Evolutionary conservation across 1,140 invertebrate genomes (phyloP).

Genomic region (Anoplophora glabripennis): DNA sequence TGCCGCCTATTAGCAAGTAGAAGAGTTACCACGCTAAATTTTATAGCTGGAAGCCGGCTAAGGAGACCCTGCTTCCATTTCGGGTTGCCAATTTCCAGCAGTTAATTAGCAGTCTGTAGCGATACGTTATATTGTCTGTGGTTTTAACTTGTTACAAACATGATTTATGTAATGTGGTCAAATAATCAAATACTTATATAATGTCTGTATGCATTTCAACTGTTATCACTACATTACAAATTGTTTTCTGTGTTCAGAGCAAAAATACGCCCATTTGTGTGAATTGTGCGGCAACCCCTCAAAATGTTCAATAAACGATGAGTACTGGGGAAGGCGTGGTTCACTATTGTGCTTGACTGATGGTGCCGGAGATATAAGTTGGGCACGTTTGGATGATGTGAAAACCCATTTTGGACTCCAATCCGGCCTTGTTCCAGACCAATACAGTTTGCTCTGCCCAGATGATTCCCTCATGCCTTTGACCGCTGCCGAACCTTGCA

Average conservation of each 20-base stretch:
- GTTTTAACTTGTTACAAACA: too few relatives aligned
- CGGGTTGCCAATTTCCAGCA: too few relatives aligned
- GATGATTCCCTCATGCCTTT: constrained; percentile 70
- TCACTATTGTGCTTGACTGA: constrained; percentile 75
- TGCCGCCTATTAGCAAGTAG: too few relatives aligned
- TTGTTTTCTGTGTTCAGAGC: constrained; percentile 54
- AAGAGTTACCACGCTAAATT: too few relatives aligned
- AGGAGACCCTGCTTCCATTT: too few relatives aligned
- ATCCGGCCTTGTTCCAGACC: constrained; percentile 46
- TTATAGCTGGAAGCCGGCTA: too few relatives aligned
- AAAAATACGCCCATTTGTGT: constrained; percentile 68
- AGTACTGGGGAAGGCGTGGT: constrained; percentile 77
- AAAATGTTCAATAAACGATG: constrained; percentile 66
- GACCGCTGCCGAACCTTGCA: constrained; percentile 58
- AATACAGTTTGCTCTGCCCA: constrained; percentile 74
- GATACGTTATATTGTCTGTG: too few relatives aligned
- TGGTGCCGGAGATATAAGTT: constrained; percentile 74
- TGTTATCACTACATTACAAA: too few relatives aligned
- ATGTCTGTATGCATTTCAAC: too few relatives aligned
- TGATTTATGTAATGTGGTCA: too few relatives aligned
- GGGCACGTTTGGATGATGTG: constrained; percentile 68
- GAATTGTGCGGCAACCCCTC: constrained; percentile 61
- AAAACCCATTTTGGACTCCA: constrained; percentile 62
- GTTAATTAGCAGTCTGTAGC: too few relatives aligned
- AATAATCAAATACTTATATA: too few relatives aligned